Percentiles rank a stretch among this genome's conserved stretches.
Evolutionary conservation across 2,797 vertebrate species (phyloP).

Genomic region (Diglossa cyanea): DNA sequence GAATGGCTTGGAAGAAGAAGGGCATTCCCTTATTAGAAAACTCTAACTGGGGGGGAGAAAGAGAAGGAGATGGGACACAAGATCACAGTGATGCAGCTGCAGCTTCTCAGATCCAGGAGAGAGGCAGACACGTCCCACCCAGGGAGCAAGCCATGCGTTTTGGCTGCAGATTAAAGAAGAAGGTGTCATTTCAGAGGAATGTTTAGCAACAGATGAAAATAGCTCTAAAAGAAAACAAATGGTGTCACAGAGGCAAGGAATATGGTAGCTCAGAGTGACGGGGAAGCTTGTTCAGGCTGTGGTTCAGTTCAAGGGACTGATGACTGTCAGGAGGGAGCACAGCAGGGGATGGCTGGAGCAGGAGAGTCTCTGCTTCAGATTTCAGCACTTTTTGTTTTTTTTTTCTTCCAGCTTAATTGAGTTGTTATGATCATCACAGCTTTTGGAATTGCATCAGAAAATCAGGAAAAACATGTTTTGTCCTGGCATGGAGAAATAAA

Average conservation of each 20-base stretch:
- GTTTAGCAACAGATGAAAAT: slow-evolving; percentile 23
- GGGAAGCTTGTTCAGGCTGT: not conserved
- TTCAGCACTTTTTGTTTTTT: not conserved
- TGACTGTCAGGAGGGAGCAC: not conserved
- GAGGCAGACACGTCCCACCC: not conserved
- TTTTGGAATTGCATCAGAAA: not conserved
- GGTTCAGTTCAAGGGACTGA: not conserved
- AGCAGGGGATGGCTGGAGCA: not conserved
- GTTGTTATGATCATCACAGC: not conserved
- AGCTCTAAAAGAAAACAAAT: slow-evolving; percentile 30
- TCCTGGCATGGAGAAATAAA: not conserved
- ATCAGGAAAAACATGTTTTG: not conserved
- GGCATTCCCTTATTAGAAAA: not conserved
- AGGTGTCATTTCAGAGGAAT: slow-evolving; percentile 36
- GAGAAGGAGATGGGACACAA: fast-evolving
- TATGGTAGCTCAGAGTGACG: not conserved
- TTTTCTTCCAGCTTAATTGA: not conserved
- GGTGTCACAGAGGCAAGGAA: not conserved
- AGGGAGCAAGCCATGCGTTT: not conserved
- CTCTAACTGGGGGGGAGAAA: not conserved
- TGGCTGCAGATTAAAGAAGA: slow-evolving; percentile 34
- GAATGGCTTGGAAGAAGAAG: not conserved
- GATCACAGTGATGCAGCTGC: not conserved
- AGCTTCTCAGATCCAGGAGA: not conserved
- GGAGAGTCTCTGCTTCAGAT: not conserved